Base-by-base conservation (phyloP, 2,113 vertebrate genomes). In the Trochalopteron elliotii region DNA sequence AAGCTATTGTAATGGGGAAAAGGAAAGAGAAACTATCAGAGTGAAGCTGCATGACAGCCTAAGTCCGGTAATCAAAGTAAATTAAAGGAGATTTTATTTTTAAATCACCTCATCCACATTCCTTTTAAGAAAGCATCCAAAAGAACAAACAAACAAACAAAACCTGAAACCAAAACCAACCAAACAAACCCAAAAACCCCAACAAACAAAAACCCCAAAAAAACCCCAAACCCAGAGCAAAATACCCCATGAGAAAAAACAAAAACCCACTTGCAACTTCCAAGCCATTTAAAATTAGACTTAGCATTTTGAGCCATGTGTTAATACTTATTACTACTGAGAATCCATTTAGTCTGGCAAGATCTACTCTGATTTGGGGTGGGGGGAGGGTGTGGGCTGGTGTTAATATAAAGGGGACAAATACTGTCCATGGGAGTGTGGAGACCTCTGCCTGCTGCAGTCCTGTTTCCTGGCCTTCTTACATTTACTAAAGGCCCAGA, bases 51-150 rank as follows among this genome's bases (percentile, higher is more conserved):
- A 49, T 87, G 79, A 91, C 83, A 96, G 72, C 15, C 31, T 86
- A 94, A 96, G 63, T 92, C 55, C 3, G 9, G 69, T 72, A 93
- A 96, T 63, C 55, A 80, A 95, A 72, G 70, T 57, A 95, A 91
- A 89, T 94, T 71, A 95, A 91, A 83, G 42, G 60, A 93, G 28
- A 77, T 95, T 91, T 94, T 92, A 55, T 81, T 86, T 94, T 92
- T 55, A 90, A 90, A 93, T 92, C 30, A 83, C 35, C 59, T 96
- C n/a, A 24, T 87, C 23, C 47, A 52, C 24, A 37, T 77, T 70
- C 15, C 33, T 84, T 88, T 75, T 35, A 50, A 56, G 61, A 82
- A 92, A 79, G 20, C 31, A 40, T 33, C 0, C 12, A 59, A 47
- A 53, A 27, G n/a, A 65, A 7, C 7, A 84, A 44, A 0, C 19